phyloP scores from a whole-genome alignment of 2,113 vertebrate genomes.

The Marmota monax region DNA sequence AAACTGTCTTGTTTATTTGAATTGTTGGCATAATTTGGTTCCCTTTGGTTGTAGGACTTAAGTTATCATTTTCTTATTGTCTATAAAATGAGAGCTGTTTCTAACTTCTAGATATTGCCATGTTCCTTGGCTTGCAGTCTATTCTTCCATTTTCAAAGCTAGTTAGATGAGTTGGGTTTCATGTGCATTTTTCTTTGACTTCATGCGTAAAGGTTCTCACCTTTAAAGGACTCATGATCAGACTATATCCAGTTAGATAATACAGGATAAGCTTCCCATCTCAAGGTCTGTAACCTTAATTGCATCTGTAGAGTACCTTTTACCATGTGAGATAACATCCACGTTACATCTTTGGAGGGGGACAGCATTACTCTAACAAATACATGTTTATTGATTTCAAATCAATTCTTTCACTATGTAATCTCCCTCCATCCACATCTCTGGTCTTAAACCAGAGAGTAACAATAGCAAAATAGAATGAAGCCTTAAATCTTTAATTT shows the following conservation, averaged over 20 bases:
- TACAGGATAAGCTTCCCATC: neutral
- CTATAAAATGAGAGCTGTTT: neutral
- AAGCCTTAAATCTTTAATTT: neutral
- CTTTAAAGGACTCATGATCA: neutral
- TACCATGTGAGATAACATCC: neutral
- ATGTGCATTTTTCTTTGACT: neutral
- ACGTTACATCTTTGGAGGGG: neutral
- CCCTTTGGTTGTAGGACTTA: neutral
- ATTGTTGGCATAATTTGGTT: neutral
- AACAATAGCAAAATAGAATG: neutral
- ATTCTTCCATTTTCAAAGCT: neutral
- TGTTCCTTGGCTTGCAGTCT: neutral
- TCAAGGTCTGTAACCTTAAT: neutral
- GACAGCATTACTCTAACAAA: neutral
- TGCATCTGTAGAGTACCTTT: neutral
- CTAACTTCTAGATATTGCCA: neutral
- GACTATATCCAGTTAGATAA: neutral
- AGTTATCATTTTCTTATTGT: neutral
- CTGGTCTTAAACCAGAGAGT: neutral
- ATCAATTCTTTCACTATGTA: neutral
- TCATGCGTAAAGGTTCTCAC: neutral
- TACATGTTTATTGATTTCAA: neutral
- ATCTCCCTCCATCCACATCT: neutral
- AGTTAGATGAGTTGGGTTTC: neutral
- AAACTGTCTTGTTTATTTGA: neutral